phyloP scores from a whole-genome alignment of 2,797 vertebrate genomes.

The Sciurus carolinensis region DNA sequence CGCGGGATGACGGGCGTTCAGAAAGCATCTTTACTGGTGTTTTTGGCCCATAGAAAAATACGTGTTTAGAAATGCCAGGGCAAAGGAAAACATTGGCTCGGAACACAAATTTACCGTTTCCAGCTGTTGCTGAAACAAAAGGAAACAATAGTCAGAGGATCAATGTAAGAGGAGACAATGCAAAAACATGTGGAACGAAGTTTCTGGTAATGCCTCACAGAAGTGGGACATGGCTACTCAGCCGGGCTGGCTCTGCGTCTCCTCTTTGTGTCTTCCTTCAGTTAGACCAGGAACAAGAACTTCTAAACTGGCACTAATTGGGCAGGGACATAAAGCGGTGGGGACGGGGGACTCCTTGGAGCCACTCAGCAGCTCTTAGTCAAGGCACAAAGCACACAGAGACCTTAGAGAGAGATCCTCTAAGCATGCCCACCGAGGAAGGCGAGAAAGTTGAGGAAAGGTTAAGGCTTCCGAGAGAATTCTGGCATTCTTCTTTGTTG shows the following conservation, averaged over 20 bases:
- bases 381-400: not conserved
- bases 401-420: not conserved
- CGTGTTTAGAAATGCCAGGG: conserved; percentile 84
- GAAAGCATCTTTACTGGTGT: conserved; percentile 74
- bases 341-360: not conserved
- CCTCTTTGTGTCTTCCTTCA: conserved; percentile 77
- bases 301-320: conserved; percentile 76
- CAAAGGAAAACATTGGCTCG: conserved; percentile 87
- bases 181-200: conserved; percentile 88
- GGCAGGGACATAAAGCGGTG: conserved; percentile 54
- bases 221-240: conserved; percentile 69
- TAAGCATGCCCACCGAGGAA: fast-evolving
- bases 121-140: conserved; percentile 90
- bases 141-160: conserved; percentile 88
- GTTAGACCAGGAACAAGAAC: conserved; percentile 74
- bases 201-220: conserved; percentile 87
- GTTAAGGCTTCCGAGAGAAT: not conserved
- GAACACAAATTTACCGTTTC: conserved; percentile 89
- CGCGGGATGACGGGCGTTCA: conserved; percentile 67
- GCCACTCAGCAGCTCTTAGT: conserved; percentile 18
- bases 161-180: conserved; percentile 89
- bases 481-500: not conserved
- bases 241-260: conserved; percentile 46
- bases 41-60: conserved; percentile 71
- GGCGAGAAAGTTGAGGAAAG: not conserved